A percentile compares a stretch with the other conserved stretches of the same genome.
Evolutionary conservation across 2,797 vertebrate genomes (phyloP).

Genomic region (Manis pentadactyla): DNA sequence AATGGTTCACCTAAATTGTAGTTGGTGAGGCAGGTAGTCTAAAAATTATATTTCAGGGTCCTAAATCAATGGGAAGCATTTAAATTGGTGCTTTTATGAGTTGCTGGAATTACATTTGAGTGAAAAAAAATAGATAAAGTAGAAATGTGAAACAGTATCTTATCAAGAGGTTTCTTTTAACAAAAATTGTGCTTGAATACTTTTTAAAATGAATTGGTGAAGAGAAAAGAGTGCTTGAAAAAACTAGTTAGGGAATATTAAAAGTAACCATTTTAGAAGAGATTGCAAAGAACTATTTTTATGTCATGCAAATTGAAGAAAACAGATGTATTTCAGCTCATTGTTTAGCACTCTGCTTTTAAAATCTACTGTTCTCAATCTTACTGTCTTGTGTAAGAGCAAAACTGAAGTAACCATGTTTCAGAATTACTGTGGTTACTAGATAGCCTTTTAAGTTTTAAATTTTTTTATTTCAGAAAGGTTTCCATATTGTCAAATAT

Average conservation of each 20-base stretch:
- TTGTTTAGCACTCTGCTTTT: background rate
- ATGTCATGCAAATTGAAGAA: background rate
- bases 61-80: slow-evolving; percentile 15
- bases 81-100: background rate
- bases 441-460: background rate
- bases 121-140: background rate
- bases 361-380: background rate
- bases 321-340: background rate
- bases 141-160: background rate
- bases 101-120: slow-evolving; percentile 32
- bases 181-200: background rate
- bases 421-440: background rate
- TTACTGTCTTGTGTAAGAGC: background rate
- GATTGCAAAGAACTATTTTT: background rate
- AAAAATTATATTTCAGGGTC: background rate
- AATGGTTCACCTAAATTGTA: background rate
- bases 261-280: background rate
- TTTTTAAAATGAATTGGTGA: background rate
- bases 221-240: background rate
- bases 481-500: background rate
- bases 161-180: background rate
- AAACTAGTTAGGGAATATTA: background rate
- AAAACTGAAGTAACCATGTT: background rate
- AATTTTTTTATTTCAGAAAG: background rate
- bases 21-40: background rate